Conservation (phyloP, 2,888 invertebrate genomes). For the Nemurella pictetii region DNA sequence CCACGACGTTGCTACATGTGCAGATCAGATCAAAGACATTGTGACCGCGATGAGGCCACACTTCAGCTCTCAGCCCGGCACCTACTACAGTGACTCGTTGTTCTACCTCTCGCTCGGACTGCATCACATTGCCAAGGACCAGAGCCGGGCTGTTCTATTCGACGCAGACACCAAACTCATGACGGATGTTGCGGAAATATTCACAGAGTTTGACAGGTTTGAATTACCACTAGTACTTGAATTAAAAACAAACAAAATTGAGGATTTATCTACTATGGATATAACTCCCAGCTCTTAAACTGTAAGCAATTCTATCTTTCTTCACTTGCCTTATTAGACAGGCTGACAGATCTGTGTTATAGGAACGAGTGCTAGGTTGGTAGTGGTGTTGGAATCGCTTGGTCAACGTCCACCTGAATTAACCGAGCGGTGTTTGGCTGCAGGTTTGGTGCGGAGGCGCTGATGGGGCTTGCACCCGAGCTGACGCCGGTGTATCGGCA, state of each 20-base stretch:
- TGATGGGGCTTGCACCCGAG: conserved; percentile 75
- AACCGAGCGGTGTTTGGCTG: no score
- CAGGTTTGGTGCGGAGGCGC: conserved; percentile 62
- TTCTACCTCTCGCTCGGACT: conserved; percentile 77
- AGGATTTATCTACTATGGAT: no score
- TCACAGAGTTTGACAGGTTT: conserved; percentile 65
- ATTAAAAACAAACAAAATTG: no score
- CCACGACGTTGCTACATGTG: conserved; percentile 65
- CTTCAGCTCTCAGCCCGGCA: conserved; percentile 70
- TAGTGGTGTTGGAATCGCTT: no score
- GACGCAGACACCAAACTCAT: conserved; percentile 79
- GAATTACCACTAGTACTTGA: conserved; percentile 15
- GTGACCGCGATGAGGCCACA: conserved; percentile 68
- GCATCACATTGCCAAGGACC: conserved; percentile 67
- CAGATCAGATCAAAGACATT: conserved; percentile 62
- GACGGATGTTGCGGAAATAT: conserved; percentile 66
- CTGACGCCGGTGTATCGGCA: conserved; percentile 79
- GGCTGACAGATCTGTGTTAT: no score
- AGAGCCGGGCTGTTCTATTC: conserved; percentile 67
- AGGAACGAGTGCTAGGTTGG: no score
- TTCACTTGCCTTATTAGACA: no score
- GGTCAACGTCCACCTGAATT: no score
- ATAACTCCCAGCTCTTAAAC: no score
- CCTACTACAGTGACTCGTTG: conserved; percentile 76
- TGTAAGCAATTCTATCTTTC: no score